Evolutionary conservation across 2,113 vertebrate species (phyloP), one percentile per base, ranked within the genome.

Genomic region (Thalassarche chlororhynchos): DNA sequence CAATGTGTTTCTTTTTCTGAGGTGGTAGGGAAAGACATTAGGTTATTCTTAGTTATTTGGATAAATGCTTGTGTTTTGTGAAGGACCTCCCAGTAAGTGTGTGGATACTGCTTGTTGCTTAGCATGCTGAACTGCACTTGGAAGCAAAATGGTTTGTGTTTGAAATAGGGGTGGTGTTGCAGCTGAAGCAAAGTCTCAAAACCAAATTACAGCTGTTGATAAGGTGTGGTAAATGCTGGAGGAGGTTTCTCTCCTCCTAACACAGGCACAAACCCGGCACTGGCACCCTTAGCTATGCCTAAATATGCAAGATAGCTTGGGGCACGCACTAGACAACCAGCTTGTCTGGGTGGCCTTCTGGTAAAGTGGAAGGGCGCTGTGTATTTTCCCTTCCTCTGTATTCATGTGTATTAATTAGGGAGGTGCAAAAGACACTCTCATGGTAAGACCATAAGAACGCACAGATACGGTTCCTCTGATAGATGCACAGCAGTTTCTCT

Each of bases 401-500:
- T 42, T 66, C 2, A 1, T 61, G 64, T 46, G 25, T 34, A 23
- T 64, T 79, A 60, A 64, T 79, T 31, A 71, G 36, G 32, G 42
- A 81, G 28, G 17, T 44, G 36, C 29, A 84, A 86, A 80, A 57
- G 61, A 46, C 34, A 20, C 0, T 2, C 25, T 82, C 10, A 13
- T 32, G 42, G 26, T 66, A 19, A 38, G 75, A 38, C 38, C 14
- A 9, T n/a, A 40, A 52, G 44, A 29, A 23, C n/a, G 29, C 44
- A 60, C 8, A 25, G 52, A 57, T 10, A 15, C 0, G 0, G 15
- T 47, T 86, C 8, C n/a, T 81, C 34, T 4, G 17, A 25, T 2
- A 78, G 9, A 20, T 5, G 9, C 32, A 32, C 20, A 47, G 64
- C 10, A 7, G 4, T 64, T 93, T 79, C 23, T 62, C n/a, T 21